Base-by-base conservation (phyloP, 1,140 invertebrate genomes). In the Carcinoscorpius rotundicauda region DNA sequence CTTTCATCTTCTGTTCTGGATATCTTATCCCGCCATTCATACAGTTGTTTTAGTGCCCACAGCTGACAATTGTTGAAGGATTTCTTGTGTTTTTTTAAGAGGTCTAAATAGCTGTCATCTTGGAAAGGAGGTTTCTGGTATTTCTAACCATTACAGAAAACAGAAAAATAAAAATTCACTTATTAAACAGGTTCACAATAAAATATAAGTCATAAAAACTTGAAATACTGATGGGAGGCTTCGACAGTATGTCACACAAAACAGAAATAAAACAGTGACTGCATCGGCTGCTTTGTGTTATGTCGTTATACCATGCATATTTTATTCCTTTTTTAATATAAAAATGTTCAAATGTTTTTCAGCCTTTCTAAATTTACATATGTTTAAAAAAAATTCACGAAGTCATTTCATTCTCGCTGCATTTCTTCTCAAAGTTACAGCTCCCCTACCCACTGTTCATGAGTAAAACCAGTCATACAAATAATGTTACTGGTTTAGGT, bases 1-100 rank as follows among this genome's bases (percentile, higher is more conserved):
- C 94, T 97, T 76, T 99, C 97, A 77, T 99, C 97, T 74, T 95
- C 85, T 57, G 82, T 73, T 57, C 96, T 79, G 0, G 95, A 95
- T 5, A 86, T 81, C 48, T 77, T 72, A 77, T 99, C 94, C 60
- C 97, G 79, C 97, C 97, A 99, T 49, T 79, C 79, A 74, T 86
- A 97, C 0, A 99, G 74, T 71, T 87, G 81, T 68, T 85, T 85
- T 3, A 98, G 76, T 0, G 93, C 94, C 68, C 81, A 84, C 71
- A 95, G 72, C 76, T 99, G 96, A 48, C 83, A 81, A 68, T 87
- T 87, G 74, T 96, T 91, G 72, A 97, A 95, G 51, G 82, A 78
- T 69, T 87, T 88, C 71, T 87, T 85, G 64, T 86, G 88, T 68
- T 86, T 87, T 58, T 84, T 78, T 71, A 91, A 90, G 68, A 96